Evolutionary conservation across 2,113 vertebrate species (phyloP), one percentile per base, ranked within the genome.

Genomic region (Plecotus auritus): DNA sequence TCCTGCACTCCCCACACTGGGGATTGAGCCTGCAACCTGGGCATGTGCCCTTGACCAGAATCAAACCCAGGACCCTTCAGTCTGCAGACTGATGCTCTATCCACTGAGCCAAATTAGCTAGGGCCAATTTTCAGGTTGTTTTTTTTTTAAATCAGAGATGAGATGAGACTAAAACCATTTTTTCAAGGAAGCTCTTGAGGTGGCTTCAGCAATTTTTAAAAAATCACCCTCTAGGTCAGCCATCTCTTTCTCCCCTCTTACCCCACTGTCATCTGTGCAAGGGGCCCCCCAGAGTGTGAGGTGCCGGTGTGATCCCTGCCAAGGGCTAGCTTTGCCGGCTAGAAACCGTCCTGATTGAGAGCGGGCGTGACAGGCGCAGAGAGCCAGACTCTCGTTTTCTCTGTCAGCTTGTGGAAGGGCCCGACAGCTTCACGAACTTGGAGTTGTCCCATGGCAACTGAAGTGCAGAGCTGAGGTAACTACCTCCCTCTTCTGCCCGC

Each of bases 341-440:
- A 66, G 78, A 83, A 59, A 64, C n/a, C 7, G 9, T 12, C 47
- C 28, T 93, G 16, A 23, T 1, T 67, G 45, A 64, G 67, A 42
- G 42, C 64, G 9, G 69, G 72, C 54, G 47, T 72, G 35, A 51
- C 26, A 59, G 49, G n/a, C 64, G 23, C 40, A 26, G 37, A 66
- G 30, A 72, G 80, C 35, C 51, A 45, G 76, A 61, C 40, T 69
- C 73, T 49, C n/a, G 40, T 84, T 77, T 93, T 72, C 59, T 56
- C 81, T n/a, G 35, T 73, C 59, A 35, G 59, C 83, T 51, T 73
- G n/a, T 86, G 77, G 86, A 93, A 91, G 82, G 66, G n/a, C 28
- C 67, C 7, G 8, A 59, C 45, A 69, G 47, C 81, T 56, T 88
- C 59, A 17, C 18, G 23, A 85, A 45, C 87, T 56, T 85, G 67